Base-by-base conservation (phyloP, 2,113 vertebrate genomes). In the Corapipo altera region DNA sequence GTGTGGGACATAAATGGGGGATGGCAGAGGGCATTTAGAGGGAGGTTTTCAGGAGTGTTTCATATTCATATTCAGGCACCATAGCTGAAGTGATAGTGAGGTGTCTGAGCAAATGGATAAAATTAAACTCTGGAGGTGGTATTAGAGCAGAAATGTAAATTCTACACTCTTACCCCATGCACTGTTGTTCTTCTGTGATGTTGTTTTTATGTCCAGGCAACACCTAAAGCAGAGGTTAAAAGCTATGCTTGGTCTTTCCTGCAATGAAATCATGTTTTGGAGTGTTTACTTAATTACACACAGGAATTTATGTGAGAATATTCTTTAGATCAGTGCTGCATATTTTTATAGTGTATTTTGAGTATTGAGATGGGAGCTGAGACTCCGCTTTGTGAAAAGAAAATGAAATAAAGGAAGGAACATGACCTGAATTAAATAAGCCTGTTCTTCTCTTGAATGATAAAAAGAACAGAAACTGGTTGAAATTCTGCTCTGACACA, bases 361-460 rank as follows among this genome's bases (percentile, higher is more conserved):
- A 75, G 52, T 61, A 28, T 37, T 46, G 62, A 73, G 71, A 35
- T 72, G 54, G 67, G 49, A 72, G 52, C 43, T 69, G 71, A 59
- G 48, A 51, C 52, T 82, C 49, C 0, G 8, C 52, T 76, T 79
- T 69, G 66, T 73, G 66, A n/a, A 85, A 89, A 82, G 62, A 78
- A 94, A 89, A 79, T 83, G 20, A 77, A 93, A 55, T 93, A 79
- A 88, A 72, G 54, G 58, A 79, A 73, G 21, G 54, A 73, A 69
- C 0, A 0, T 41, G 89, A 80, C 28, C 46, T 88, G 92, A 72
- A 90, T 88, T 35, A 76, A 85, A 23, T 48, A 48, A 82, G 32
- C 9, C 23, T 32, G 0, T 85, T 91, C 37, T 57, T 93, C 26
- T 55, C 48, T 62, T 59, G 52, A 65, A 37, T 61, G 30, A 77